Conservation (phyloP, 2,797 vertebrate species). For the Acanthurus lineatus region DNA sequence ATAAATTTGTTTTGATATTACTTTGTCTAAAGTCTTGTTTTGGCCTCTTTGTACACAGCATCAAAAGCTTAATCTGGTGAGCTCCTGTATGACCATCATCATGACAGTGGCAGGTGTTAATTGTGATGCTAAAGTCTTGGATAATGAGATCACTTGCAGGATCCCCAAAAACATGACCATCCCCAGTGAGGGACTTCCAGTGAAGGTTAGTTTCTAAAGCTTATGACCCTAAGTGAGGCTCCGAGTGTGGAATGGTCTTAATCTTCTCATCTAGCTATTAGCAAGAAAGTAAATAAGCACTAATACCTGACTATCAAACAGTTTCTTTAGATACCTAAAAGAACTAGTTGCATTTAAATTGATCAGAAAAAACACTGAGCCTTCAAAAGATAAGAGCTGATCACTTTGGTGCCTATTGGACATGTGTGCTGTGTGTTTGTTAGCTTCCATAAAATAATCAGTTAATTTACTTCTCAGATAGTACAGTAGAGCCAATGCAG, state of each 20-base stretch:
- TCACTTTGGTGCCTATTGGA: neutral
- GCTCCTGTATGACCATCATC: slow-evolving; percentile 90
- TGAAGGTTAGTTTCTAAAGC: slow-evolving; percentile 84
- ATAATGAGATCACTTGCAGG: slow-evolving; percentile 92
- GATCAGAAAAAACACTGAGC: neutral
- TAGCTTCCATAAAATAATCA: neutral
- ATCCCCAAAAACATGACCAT: slow-evolving; percentile 89
- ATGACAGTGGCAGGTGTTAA: slow-evolving; percentile 89
- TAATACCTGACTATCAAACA: no score
- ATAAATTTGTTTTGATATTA: neutral
- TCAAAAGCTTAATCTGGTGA: slow-evolving; percentile 87
- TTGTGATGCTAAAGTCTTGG: slow-evolving; percentile 90
- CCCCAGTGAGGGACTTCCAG: slow-evolving; percentile 80
- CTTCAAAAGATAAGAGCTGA: neutral
- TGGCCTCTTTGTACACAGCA: slow-evolving; percentile 84
- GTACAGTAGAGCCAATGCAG: neutral
- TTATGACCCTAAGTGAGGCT: neutral
- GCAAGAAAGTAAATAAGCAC: neutral
- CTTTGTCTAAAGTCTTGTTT: neutral
- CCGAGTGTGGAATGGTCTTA: neutral
- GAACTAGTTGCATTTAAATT: no score
- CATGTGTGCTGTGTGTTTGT: neutral
- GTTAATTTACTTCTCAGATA: neutral
- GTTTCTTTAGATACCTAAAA: no score
- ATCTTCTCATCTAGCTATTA: neutral